Evolutionary conservation across 2,888 invertebrate species (phyloP).

Genomic region (Augochlorella aurata): DNA sequence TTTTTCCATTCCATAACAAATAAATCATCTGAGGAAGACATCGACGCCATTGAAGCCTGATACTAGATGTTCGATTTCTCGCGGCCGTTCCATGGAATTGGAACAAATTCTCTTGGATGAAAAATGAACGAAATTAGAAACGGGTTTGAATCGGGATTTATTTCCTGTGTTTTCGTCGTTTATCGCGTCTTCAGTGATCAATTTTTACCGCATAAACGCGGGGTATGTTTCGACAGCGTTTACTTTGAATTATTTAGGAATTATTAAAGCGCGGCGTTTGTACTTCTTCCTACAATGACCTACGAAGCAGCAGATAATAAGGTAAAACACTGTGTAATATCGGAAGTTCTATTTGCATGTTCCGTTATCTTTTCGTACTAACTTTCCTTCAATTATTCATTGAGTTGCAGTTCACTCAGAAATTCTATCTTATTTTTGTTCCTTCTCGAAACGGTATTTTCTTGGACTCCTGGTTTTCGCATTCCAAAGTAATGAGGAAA

Average conservation of each 20-base stretch:
- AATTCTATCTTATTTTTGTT: slow-evolving; percentile 1
- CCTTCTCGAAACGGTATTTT: neutral
- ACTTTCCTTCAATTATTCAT: slow-evolving; percentile 1
- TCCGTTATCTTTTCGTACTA: neutral
- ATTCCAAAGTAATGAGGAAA: neutral
- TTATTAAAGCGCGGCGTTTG: too few relatives aligned
- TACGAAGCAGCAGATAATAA: neutral
- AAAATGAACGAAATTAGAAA: neutral
- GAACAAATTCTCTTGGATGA: too few relatives aligned
- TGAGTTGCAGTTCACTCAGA: slow-evolving; percentile 5
- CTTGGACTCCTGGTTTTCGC: neutral
- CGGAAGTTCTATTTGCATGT: neutral
- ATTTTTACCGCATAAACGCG: too few relatives aligned
- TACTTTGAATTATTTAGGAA: too few relatives aligned
- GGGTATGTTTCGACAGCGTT: too few relatives aligned
- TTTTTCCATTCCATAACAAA: neutral
- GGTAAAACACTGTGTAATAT: neutral
- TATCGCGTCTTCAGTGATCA: too few relatives aligned
- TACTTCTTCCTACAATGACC: too few relatives aligned
- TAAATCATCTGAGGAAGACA: neutral
- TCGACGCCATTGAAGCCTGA: neutral
- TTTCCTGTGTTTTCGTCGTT: too few relatives aligned
- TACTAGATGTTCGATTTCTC: neutral
- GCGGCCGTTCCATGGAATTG: neutral
- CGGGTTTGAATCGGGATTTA: too few relatives aligned